These are phyloP conservation scores for Cotesia chilonis DNA, from an alignment of 1,140 invertebrate genomes.

Conservation along the genomic window DNA sequence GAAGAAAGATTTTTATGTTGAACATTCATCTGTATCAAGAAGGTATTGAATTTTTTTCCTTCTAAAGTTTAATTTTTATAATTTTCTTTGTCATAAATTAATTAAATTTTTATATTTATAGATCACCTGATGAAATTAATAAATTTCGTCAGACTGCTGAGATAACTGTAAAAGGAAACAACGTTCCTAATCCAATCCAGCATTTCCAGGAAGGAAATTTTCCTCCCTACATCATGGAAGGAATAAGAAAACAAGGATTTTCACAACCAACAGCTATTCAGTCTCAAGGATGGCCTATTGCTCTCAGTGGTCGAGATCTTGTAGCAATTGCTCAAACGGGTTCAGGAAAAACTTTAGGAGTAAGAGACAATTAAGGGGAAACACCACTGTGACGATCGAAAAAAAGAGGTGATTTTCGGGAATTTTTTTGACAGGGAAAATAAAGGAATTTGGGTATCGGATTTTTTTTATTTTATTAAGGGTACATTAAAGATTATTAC, in stretches of 20 bases:
- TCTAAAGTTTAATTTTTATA: not conserved
- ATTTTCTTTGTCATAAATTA: slow-evolving; percentile 3
- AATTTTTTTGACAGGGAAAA: no score
- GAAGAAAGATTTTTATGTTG: slow-evolving; percentile 77
- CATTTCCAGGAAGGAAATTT: slow-evolving; percentile 74
- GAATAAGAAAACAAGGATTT: slow-evolving; percentile 69
- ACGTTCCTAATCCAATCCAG: slow-evolving; percentile 72
- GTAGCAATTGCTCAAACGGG: slow-evolving; percentile 81
- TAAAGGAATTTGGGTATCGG: no score
- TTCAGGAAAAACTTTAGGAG: slow-evolving; percentile 76
- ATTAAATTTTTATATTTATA: slow-evolving; percentile 52
- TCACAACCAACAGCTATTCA: slow-evolving; percentile 73
- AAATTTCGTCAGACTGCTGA: slow-evolving; percentile 66
- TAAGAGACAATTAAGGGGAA: slow-evolving; percentile 43
- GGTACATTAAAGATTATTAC: no score
- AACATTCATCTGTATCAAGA: slow-evolving; percentile 68
- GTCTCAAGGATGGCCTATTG: slow-evolving; percentile 76
- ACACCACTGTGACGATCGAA: no score
- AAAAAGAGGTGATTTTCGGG: no score
- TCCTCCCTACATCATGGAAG: slow-evolving; percentile 68
- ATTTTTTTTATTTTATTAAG: no score
- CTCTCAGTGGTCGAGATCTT: slow-evolving; percentile 75
- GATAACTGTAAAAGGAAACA: slow-evolving; percentile 70
- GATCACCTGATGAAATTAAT: slow-evolving; percentile 66
- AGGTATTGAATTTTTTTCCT: slow-evolving; percentile 54